These are phyloP conservation scores for Pterois miles DNA, from an alignment of 2,797 vertebrate species.

Conservation along the genomic window DNA sequence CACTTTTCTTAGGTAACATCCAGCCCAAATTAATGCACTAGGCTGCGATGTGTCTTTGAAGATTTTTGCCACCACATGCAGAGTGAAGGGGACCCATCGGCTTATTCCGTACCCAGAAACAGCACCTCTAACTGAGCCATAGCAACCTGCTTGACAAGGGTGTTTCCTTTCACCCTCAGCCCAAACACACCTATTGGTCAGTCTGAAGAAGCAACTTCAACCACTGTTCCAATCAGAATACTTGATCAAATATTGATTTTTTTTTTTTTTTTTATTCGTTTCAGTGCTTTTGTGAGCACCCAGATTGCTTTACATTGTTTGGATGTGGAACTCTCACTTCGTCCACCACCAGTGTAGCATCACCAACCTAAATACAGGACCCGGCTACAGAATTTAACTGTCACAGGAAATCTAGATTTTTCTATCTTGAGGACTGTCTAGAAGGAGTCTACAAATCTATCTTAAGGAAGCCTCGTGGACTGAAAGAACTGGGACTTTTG, in stretches of 20 bases:
- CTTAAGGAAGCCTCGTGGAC: slow-evolving; percentile 81
- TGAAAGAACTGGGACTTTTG: slow-evolving; percentile 65
- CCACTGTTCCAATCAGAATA: slow-evolving; percentile 73
- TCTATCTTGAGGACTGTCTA: slow-evolving; percentile 52
- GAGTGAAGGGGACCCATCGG: slow-evolving; percentile 72
- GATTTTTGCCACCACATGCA: slow-evolving; percentile 68
- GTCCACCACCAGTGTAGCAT: slow-evolving; percentile 78
- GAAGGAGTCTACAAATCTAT: slow-evolving; percentile 54
- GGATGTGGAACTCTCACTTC: slow-evolving; percentile 74
- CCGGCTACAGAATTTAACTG: slow-evolving; percentile 74
- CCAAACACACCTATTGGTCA: slow-evolving; percentile 72
- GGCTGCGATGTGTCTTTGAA: slow-evolving; percentile 70
- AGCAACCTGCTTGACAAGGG: slow-evolving; percentile 87
- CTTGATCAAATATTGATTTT: slow-evolving; percentile 70
- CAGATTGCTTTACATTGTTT: slow-evolving; percentile 70
- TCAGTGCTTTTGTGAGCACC: slow-evolving; percentile 72
- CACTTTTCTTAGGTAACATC: slow-evolving; percentile 60
- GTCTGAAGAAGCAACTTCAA: slow-evolving; percentile 74
- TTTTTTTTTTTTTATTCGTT: slow-evolving; percentile 60
- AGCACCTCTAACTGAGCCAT: slow-evolving; percentile 98
- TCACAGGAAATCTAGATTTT: slow-evolving; percentile 80
- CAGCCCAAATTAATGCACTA: slow-evolving; percentile 64
- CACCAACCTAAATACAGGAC: slow-evolving; percentile 66
- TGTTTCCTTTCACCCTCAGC: slow-evolving; percentile 66
- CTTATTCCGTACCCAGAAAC: slow-evolving; percentile 78